Evolutionary conservation across 2,113 vertebrate genomes (phyloP), one percentile per base, ranked within the genome.

Genomic region (Callaeas wilsoni): DNA sequence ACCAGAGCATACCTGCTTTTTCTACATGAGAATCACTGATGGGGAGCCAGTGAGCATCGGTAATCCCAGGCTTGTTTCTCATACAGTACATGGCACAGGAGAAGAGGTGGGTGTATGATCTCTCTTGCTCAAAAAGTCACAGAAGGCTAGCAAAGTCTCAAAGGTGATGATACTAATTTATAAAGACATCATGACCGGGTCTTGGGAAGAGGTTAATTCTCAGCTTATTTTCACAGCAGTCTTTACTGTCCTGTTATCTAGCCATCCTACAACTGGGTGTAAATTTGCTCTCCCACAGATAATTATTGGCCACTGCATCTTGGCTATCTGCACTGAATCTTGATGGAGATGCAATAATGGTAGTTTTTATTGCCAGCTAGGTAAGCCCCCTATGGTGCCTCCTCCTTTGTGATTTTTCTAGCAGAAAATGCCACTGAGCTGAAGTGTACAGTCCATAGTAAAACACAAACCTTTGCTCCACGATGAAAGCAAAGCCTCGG

Each of bases 101-200:
- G 29, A 86, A 70, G 14, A 59, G 37, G 26, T 21, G 37, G 8
- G 3, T 47, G 0, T 18, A 11, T 32, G 46, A 53, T 42, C 21
- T 90, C 29, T 69, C 26, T 19, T 74, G 14, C 71, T 86, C 63
- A 71, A 23, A 49, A 69, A 67, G 62, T 39, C 33, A n/a, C 9
- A 59, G 56, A 32, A 63, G 22, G 29, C 4, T 53, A 57, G 27
- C 4, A 22, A 47, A 75, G 13, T 49, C 52, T 71, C 37, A 68
- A 53, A 89, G 30, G 3, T 80, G 26, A 57, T 46, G 63, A 60
- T 83, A 10, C 2, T 20, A 23, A 73, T 81, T 78, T 52, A 25
- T 37, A 55, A 74, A 23, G 22, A 12, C 0, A 0, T 55, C 44
- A 47, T 12, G 12, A 18, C 12, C 22, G 59, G 18, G 33, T 5